Percentiles rank a stretch among this genome's conserved stretches.
Evolutionary conservation across 2,113 vertebrate genomes (phyloP).

Genomic region (Colinus virginianus): DNA sequence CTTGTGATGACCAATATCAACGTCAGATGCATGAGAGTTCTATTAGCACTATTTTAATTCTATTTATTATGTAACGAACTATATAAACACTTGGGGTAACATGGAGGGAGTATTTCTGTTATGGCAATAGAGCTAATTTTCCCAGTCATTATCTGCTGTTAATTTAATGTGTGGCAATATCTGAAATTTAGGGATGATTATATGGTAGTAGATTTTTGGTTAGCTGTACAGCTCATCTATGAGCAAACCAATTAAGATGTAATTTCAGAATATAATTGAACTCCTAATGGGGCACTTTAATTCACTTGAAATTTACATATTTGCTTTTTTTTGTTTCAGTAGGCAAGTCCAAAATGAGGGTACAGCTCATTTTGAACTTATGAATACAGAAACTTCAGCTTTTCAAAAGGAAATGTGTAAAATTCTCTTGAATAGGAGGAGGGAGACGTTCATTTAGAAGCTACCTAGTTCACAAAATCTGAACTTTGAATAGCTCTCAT

Average conservation of each 20-base stretch:
- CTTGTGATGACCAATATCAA: neutral
- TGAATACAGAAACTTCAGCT: neutral
- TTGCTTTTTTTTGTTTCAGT: conserved; percentile 20
- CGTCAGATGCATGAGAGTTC: neutral
- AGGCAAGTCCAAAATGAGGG: conserved; percentile 25
- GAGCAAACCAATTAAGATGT: conserved; percentile 68
- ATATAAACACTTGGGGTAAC: neutral
- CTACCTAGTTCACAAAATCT: neutral
- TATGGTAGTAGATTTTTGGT: conserved; percentile 55
- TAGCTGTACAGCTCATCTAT: conserved; percentile 27
- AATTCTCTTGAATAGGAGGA: neutral
- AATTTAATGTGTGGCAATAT: conserved; percentile 55
- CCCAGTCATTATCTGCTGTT: conserved; percentile 52
- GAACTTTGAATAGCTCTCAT: neutral
- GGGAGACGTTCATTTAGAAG: neutral
- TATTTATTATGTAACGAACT: neutral
- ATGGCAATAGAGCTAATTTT: conserved; percentile 49
- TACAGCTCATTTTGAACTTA: neutral
- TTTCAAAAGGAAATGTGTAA: neutral
- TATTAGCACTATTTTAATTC: neutral
- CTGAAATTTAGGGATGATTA: conserved; percentile 41
- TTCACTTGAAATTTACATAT: conserved; percentile 41
- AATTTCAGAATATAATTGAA: conserved; percentile 63
- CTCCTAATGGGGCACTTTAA: conserved; percentile 43
- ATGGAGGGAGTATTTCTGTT: neutral